Base-by-base conservation (phyloP, 2,797 vertebrate genomes). In the Acanthiza pusilla region DNA sequence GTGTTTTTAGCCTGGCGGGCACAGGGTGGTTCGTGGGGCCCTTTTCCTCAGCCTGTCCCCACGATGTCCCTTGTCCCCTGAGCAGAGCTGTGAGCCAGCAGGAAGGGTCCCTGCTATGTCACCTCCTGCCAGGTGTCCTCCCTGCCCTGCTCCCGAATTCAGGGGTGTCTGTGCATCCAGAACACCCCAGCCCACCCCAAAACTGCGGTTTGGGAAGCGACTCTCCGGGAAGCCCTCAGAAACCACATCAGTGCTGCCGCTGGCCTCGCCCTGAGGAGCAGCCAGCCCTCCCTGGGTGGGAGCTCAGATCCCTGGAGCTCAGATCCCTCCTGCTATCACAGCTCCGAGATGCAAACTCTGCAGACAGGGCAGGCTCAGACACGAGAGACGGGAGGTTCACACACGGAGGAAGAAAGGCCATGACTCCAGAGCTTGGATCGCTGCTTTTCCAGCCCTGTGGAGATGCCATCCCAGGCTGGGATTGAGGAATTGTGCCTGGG, bases 311-410 rank as follows among this genome's bases (percentile, higher is more conserved):
- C 47, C 65, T 50, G 68, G 73, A 4, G 1, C 34, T 62, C 65
- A 27, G 50, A 48, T 63, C 84, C 84, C 1, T 1, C 13, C 1
- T 2, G 58, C 89, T 88, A 13, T 84, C 29, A 0, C 3, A 2
- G 91, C 57, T 55, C 74, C 0, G 4, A 17, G 78, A 34, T 26
- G 61, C 57, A 91, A 71, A 91, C 83, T 36, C 73, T 78, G 92
- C 88, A 95, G 86, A 77, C 50, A 30, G 82, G 94, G 83, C 91
- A 90, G 88, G 86, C 94, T 95, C 84, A 95, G 88, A 58, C 85
- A 91, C 0, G 85, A 95, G 93, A 68, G 66, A 61, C 1, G 0
- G 47, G 71, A 93, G 71, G 51, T 93, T 93, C 30, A 11, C 74
- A 57, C 55, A 4, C 2, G 40, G 85, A 61, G 76, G 60, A 3